Evolutionary conservation across 1,140 invertebrate species (phyloP), one percentile per base, ranked within the genome.

Genomic region (Colletes latitarsis): DNA sequence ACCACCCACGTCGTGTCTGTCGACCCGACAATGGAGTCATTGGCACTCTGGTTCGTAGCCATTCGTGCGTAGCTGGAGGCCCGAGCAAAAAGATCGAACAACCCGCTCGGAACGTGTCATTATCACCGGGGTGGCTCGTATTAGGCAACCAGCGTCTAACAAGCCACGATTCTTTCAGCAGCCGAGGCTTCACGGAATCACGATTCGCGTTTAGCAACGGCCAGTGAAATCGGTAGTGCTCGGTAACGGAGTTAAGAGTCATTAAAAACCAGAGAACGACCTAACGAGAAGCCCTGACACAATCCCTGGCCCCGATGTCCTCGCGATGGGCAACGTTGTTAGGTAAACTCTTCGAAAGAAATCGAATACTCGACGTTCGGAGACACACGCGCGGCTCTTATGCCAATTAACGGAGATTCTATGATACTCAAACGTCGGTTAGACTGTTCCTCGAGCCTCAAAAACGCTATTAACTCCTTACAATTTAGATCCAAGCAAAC

Each of bases 161-260:
- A 19, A 55, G 17, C 21, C 63, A 66, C 53, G 43, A 43, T 67
- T 73, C 68, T 57, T 75, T 76, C 39, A 60, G 43, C 67, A 19
- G 67, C 6, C 14, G 46, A 39, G 30, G 21, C 52, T 39, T 69
- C 67, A 19, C n/a, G 67, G 62, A 53, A 72, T 77, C 76, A 71
- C 76, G 81, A 82, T 72, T 39, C 49, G 76, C 9, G 75, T 62
- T 68, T 78, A 58, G 74, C 80, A 72, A 82, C 60, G 30, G 39
- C 62, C 15, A 53, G 76, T 79, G 81, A 82, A 82, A 82, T 73
- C 76, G 76, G 68, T 52, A 77, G 15, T 39, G 41, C 78, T 73
- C 76, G 69, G 68, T 52, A 77, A n/a, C 46, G 41, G 41, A 10
- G 46, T 3, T 30, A 58, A 60, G 21, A 15, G 74, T 21, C 30